Base-by-base conservation (phyloP, 2,113 vertebrate species). In the Hypocryptadius cinnamomeus region DNA sequence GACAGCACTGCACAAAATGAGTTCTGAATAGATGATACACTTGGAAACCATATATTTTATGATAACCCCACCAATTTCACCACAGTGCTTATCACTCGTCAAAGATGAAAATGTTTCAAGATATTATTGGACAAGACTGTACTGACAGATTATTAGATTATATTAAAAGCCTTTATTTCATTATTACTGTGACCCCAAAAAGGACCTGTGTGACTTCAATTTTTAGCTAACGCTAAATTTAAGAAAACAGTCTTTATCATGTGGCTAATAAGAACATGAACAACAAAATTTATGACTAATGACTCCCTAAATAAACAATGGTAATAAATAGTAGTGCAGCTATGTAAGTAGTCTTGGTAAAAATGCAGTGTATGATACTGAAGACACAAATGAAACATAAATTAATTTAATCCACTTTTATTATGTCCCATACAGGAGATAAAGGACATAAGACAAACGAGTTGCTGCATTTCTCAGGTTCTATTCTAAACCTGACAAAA, bases 51-150 rank as follows among this genome's bases (percentile, higher is more conserved):
- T 15, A 22, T 25, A 22, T 42, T 45, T 73, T 31, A 53, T 37
- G 5, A 50, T 23, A 59, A 53, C 11, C 10, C 5, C 0, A 2
- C 6, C 1, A 2, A 8, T 24, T 78, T 48, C 45, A 69, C 63
- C 37, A 61, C 23, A 78, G 74, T 22, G 39, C n/a, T 70, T 53
- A 22, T 23, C 7, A 40, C 35, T 57, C 45, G 25, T 7, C 45
- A 61, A 15, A 30, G 27, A 71, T 2, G 3, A 79, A 72, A 70
- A 69, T 33, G 19, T 42, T 81, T 74, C 37, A 61, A 56, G 6
- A 44, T 83, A 81, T 9, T 45, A 53, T 11, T 79, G 48, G 28
- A 79, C 45, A 82, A 74, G 31, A 65, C 18, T 50, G 11, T 16
- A 74, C 14, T 59, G n/a, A 85, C 3, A 50, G 14, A 13, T 22